These are phyloP conservation scores for Lycaon pictus DNA, from an alignment of 2,113 vertebrate genomes.

Conservation along the genomic window DNA sequence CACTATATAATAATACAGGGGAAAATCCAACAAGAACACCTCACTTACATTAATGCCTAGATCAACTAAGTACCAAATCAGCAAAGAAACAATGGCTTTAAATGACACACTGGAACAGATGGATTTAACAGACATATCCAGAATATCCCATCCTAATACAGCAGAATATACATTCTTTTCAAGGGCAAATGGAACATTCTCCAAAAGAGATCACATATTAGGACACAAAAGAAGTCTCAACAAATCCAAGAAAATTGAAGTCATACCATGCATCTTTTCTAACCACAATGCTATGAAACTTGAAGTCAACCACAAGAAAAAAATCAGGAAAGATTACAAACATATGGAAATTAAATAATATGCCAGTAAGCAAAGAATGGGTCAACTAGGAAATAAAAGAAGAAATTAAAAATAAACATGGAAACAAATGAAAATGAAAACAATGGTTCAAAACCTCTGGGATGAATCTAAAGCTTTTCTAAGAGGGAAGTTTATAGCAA, in stretches of 20 bases:
- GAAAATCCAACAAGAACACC: neutral
- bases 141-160: neutral
- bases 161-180: neutral
- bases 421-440: neutral
- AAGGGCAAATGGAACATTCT: neutral
- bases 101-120: neutral
- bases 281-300: neutral
- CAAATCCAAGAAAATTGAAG: neutral
- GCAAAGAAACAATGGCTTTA: neutral
- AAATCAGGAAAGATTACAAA: neutral
- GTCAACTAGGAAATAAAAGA: neutral
- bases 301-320: neutral
- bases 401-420: neutral
- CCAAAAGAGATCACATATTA: neutral
- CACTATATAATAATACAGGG: neutral
- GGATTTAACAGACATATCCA: neutral
- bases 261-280: neutral
- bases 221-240: neutral
- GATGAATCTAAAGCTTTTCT: neutral
- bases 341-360: neutral
- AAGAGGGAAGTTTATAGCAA: neutral
- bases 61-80: neutral
- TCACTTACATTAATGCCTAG: neutral
- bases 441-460: neutral
- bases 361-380: neutral